Percentiles rank a stretch among this genome's conserved stretches.
Conservation (phyloP, 92 coral and sea anemone genomes). For the Desmophyllum pertusum region DNA sequence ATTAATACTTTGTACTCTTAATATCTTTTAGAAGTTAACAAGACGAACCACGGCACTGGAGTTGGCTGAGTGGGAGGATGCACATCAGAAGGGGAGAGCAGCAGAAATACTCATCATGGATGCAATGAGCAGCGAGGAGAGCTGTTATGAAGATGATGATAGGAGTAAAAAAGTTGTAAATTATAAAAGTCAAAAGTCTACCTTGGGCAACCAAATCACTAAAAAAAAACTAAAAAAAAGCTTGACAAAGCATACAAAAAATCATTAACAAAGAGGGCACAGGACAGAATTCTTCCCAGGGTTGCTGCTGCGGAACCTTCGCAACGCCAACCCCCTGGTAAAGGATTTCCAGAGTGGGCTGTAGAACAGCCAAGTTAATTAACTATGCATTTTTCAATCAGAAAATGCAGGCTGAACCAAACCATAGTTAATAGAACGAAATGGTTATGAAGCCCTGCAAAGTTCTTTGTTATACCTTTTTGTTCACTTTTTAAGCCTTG, state of each 20-base stretch:
- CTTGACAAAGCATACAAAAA: constrained; percentile 34
- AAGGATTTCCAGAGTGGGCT: not conserved
- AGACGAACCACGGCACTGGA: too few relatives aligned
- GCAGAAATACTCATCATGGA: constrained; percentile 39
- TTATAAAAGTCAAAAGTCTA: constrained; percentile 6
- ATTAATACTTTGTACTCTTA: too few relatives aligned
- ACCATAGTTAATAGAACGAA: too few relatives aligned
- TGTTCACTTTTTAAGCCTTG: too few relatives aligned
- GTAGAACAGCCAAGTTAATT: too few relatives aligned
- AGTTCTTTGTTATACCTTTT: too few relatives aligned
- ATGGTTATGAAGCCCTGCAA: too few relatives aligned
- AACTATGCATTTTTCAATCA: too few relatives aligned
- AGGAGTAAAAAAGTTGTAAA: constrained; percentile 13
- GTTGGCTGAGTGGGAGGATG: constrained; percentile 24
- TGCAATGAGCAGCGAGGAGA: constrained; percentile 46
- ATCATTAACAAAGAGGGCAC: constrained; percentile 44
- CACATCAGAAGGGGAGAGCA: constrained; percentile 35
- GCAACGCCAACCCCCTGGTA: not conserved
- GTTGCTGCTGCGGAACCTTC: not conserved
- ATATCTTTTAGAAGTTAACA: too few relatives aligned
- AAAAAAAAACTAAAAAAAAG: constrained; percentile 25
- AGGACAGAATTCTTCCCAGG: constrained; percentile 25
- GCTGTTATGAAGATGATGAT: constrained; percentile 13
- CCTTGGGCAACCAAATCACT: constrained; percentile 34
- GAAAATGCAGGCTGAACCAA: too few relatives aligned